These are phyloP conservation scores for Microcebus ravelobensis DNA, from an alignment of 2,113 vertebrate species.

Conservation along the genomic window DNA sequence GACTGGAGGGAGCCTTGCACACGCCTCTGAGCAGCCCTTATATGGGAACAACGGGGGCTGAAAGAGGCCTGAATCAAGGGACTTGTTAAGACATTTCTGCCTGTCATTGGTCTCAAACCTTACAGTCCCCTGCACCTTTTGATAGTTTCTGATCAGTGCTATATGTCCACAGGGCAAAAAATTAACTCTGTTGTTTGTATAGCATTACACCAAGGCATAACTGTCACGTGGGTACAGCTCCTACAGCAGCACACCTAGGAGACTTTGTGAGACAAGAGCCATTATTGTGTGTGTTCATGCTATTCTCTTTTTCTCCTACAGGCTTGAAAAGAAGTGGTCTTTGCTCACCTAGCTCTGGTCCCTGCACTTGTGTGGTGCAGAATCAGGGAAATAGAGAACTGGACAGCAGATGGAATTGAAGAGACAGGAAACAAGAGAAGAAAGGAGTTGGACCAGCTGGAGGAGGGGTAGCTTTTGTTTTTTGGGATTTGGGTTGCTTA, in stretches of 20 bases:
- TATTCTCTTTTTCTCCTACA: neutral
- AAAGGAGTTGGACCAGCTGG: neutral
- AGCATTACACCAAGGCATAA: neutral
- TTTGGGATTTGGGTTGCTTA: neutral
- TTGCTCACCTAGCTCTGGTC: neutral
- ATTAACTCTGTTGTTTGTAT: neutral
- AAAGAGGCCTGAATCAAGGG: neutral
- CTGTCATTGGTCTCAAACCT: neutral
- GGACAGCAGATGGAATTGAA: neutral
- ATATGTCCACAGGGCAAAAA: neutral
- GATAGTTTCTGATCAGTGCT: neutral
- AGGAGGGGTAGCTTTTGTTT: neutral
- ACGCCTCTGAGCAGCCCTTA: neutral
- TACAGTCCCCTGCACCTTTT: neutral
- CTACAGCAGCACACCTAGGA: neutral
- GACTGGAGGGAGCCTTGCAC: neutral
- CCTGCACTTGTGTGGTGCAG: neutral
- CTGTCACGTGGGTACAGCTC: accelerated
- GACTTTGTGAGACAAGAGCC: neutral
- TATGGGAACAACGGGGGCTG: neutral
- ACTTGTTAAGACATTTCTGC: neutral
- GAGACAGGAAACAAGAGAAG: neutral
- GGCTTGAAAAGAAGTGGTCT: neutral
- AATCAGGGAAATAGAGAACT: neutral
- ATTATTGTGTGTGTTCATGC: neutral